phyloP scores from a whole-genome alignment of 2,797 vertebrate species.

The Tympanoctomys barrerae region DNA sequence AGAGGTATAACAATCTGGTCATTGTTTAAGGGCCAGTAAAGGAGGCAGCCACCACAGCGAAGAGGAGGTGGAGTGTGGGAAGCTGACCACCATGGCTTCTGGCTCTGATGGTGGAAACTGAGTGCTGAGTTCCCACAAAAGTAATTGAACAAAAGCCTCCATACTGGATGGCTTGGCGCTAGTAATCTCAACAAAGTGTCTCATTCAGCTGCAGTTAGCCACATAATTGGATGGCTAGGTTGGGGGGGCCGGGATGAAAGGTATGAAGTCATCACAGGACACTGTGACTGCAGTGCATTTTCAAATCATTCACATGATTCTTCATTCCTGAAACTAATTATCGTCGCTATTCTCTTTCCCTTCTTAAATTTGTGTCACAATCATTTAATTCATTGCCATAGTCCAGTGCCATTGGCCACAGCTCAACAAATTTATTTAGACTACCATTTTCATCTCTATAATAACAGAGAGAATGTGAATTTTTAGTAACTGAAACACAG shows the following conservation, averaged over 20 bases:
- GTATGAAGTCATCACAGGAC: conserved; percentile 71
- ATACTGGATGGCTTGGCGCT: not conserved
- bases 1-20: conserved; percentile 59
- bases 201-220: conserved; percentile 68
- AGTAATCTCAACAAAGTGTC: conserved; percentile 57
- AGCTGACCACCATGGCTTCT: not conserved
- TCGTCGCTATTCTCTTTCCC: not conserved
- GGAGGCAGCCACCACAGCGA: not conserved
- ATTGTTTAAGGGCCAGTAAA: conserved; percentile 19
- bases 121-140: conserved; percentile 63
- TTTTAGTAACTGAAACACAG: not conserved
- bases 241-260: conserved; percentile 11
- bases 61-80: not conserved
- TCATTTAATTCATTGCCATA: conserved; percentile 55
- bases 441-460: not conserved
- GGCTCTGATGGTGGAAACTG: conserved; percentile 23
- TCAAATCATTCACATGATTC: conserved; percentile 35
- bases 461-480: not conserved
- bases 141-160: conserved; percentile 68
- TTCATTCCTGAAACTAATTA: conserved; percentile 45
- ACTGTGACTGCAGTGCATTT: conserved; percentile 20
- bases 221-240: conserved; percentile 40
- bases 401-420: not conserved
- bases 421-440: conserved; percentile 55
- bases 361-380: conserved; percentile 10